phyloP scores from a whole-genome alignment of 2,113 vertebrate species.

The Etheostoma spectabile region DNA sequence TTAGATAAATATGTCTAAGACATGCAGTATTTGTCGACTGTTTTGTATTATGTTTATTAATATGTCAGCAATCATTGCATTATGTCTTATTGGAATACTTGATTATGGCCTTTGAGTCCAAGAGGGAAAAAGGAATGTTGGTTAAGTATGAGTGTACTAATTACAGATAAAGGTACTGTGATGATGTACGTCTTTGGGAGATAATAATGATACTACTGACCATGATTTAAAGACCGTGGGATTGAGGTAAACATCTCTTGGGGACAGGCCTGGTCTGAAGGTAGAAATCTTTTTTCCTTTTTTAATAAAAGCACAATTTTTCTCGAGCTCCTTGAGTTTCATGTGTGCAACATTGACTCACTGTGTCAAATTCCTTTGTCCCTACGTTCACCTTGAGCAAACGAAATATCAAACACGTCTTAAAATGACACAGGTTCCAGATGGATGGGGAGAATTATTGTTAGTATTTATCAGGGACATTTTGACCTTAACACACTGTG shows the following conservation, averaged over 20 bases:
- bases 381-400: no score
- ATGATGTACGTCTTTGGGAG: conserved; percentile 3
- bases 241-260: conserved; percentile 1
- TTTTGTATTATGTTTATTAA: conserved; percentile 1
- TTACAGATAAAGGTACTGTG: neutral
- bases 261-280: neutral
- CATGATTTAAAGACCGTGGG: neutral
- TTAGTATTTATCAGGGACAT: neutral
- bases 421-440: neutral
- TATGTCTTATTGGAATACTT: conserved; percentile 8
- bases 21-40: neutral
- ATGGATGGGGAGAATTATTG: neutral
- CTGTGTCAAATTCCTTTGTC: neutral
- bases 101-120: conserved; percentile 7
- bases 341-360: neutral
- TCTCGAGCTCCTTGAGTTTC: neutral
- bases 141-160: neutral
- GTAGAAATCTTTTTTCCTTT: rapidly evolving
- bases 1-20: neutral
- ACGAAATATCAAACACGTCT: neutral
- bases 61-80: conserved; percentile 25
- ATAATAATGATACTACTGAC: conserved; percentile 15
- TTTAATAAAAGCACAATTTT: neutral
- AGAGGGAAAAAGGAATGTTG: neutral
- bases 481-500: neutral